Conservation (phyloP, 2,888 invertebrate species). For the Lordiphosa fenestrarum region DNA sequence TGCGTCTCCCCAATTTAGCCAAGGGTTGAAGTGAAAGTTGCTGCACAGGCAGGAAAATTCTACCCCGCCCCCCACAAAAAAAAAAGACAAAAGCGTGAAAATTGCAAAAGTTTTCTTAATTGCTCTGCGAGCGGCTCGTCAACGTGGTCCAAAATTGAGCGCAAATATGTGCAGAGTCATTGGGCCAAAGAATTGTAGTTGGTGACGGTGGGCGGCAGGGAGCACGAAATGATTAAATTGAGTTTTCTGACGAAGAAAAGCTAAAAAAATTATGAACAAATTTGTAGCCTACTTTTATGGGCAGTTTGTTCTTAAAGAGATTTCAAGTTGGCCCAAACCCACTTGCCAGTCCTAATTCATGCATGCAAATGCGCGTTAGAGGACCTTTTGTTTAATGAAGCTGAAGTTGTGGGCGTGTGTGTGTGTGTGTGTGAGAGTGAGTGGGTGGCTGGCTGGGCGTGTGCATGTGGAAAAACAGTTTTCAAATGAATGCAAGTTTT, state of each 20-base stretch:
- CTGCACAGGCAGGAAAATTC: constrained; percentile 24
- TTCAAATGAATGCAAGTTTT: constrained; percentile 72
- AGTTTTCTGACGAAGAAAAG: too few species aligned
- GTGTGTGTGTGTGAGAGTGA: constrained; percentile 5
- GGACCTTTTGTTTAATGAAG: constrained; percentile 70
- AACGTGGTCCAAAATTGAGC: constrained; percentile 58
- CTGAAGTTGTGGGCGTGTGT: constrained; percentile 51
- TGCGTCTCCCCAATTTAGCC: constrained; percentile 43
- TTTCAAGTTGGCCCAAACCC: constrained; percentile 27
- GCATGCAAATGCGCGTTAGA: constrained; percentile 46
- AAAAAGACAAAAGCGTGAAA: constrained; percentile 60
- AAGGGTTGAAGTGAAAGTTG: constrained; percentile 65
- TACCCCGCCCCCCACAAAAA: not conserved
- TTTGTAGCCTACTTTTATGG: constrained; percentile 38
- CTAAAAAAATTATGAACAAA: too few species aligned
- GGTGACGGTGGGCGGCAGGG: constrained; percentile 6
- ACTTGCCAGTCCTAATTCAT: constrained; percentile 22
- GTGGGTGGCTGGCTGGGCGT: constrained; percentile 14
- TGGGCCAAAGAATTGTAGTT: constrained; percentile 27
- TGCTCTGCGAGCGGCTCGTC: constrained; percentile 44
- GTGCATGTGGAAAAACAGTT: constrained; percentile 72
- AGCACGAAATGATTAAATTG: not conserved
- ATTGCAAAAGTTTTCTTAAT: constrained; percentile 73
- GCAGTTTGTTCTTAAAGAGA: constrained; percentile 8
- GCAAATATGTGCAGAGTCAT: constrained; percentile 72